Evolutionary conservation across 2,797 vertebrate species (phyloP), one percentile per base, ranked within the genome.

Genomic region (Centropyge bicolor): DNA sequence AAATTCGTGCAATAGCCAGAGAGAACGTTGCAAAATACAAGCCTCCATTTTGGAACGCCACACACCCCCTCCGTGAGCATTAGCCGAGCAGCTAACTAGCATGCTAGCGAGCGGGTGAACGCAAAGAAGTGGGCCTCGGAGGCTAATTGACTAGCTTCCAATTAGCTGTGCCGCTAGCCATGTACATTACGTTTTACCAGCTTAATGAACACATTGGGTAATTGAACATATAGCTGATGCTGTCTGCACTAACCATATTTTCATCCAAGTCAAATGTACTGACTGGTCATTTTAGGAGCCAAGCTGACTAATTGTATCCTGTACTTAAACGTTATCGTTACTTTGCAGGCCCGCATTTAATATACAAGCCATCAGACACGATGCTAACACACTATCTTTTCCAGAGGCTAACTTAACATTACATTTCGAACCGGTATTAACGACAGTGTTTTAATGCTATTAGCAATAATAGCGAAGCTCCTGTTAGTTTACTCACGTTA

Each of bases 31-130:
- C 88, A 92, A 95, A 95, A 94, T 89, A 92, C 88, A 91, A 85
- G 93, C 94, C 95, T 84, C 96, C 95, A 96, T 96, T 95, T 96
- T 96, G 95, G 85, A 94, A 90, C 91, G 76, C 93, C 93, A 95
- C 93, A 95, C 95, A 95, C 94, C 91, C 95, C 92, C 94, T 93
- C 86, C 65, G 83, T 77, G 64, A 88, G 74, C 52, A 11, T 66
- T 90, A 89, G 90, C 89, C 13, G 12, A 19, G 10, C 19, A 5
- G 92, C 88, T 92, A 93, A 71, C 82, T 93, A 93, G 90, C 91
- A 89, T 82, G 91, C 90, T 92, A 93, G 57, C 60, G 38, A 35
- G 27, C n/a, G 24, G 85, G 75, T 64, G 6, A 76, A 87, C 72
- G 61, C 31, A 70, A 74, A 49, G 19, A 67, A 77, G 9, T 27